phyloP scores from a whole-genome alignment of 2,888 invertebrate genomes.

The Trimorus sp. region DNA sequence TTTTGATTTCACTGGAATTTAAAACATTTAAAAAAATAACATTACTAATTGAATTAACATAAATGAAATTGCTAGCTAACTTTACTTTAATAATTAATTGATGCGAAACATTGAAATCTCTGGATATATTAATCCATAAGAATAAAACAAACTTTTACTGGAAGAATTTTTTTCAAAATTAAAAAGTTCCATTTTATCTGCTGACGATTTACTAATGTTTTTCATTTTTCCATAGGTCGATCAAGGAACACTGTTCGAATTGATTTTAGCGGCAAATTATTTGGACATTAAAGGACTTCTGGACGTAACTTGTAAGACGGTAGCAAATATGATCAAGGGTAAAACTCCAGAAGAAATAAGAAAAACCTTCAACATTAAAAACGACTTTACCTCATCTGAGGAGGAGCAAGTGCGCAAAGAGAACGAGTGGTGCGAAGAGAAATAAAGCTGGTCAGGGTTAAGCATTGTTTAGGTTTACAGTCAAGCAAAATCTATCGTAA shows the following conservation, averaged over 20 bases:
- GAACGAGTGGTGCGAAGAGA: conserved; percentile 97
- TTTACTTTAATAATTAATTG: too few species aligned
- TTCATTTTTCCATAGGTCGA: conserved; percentile 85
- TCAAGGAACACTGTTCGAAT: conserved; percentile 97
- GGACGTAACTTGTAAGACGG: conserved; percentile 99
- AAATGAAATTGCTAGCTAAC: too few species aligned
- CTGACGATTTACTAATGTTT: not conserved
- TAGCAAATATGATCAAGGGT: conserved; percentile 99
- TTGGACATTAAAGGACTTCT: conserved; percentile 97
- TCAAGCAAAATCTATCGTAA: too few species aligned
- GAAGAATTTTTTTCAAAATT: too few species aligned
- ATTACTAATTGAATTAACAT: too few species aligned
- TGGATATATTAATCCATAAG: too few species aligned
- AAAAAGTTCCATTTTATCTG: too few species aligned
- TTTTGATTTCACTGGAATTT: too few species aligned
- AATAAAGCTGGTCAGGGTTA: conserved; percentile 81
- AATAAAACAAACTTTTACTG: too few species aligned
- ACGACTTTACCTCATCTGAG: conserved; percentile 97
- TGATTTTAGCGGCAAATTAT: conserved; percentile 98
- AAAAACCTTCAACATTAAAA: conserved; percentile 98
- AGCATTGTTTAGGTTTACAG: conserved; percentile 9
- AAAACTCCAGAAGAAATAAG: conserved; percentile 99
- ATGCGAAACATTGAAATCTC: too few species aligned
- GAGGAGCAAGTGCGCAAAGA: conserved; percentile 99
- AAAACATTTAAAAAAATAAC: too few species aligned